Percentiles rank a stretch among this genome's conserved stretches.
These are phyloP conservation scores for Trematomus loennbergii DNA, from an alignment of 2,113 vertebrate genomes.

Conservation along the genomic window DNA sequence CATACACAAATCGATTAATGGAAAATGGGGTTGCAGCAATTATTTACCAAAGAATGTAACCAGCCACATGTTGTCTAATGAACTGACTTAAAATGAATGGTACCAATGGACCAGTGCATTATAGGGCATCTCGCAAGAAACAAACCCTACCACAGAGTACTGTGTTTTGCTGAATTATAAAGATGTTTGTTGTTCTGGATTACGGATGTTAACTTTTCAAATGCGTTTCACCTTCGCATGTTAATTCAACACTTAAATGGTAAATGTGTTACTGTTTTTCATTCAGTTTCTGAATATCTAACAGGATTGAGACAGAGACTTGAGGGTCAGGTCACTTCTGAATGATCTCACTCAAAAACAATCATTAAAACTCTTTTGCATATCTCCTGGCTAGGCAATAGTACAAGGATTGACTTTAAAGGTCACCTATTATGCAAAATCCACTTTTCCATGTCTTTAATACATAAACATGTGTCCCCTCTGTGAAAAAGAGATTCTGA, in stretches of 20 bases:
- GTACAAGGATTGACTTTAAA: no score
- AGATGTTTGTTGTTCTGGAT: neutral
- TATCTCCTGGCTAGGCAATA: neutral
- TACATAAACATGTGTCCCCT: no score
- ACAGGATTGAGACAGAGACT: neutral
- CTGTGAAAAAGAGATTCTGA: no score
- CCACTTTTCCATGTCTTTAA: no score
- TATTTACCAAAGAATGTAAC: neutral
- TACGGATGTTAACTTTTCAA: neutral
- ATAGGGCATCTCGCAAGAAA: no score
- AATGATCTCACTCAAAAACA: neutral
- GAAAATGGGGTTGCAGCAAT: neutral
- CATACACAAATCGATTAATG: neutral
- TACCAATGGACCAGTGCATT: neutral
- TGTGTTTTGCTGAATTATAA: neutral
- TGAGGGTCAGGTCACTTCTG: neutral
- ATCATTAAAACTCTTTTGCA: neutral
- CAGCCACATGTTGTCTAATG: neutral
- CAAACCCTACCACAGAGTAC: no score
- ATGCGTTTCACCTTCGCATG: no score
- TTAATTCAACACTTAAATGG: neutral
- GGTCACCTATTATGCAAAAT: no score
- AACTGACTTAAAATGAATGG: neutral
- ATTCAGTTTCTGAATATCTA: slow-evolving; percentile 2
- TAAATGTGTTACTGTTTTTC: neutral